phyloP scores from a whole-genome alignment of 2,888 invertebrate genomes.

The Brenthis hecate region DNA sequence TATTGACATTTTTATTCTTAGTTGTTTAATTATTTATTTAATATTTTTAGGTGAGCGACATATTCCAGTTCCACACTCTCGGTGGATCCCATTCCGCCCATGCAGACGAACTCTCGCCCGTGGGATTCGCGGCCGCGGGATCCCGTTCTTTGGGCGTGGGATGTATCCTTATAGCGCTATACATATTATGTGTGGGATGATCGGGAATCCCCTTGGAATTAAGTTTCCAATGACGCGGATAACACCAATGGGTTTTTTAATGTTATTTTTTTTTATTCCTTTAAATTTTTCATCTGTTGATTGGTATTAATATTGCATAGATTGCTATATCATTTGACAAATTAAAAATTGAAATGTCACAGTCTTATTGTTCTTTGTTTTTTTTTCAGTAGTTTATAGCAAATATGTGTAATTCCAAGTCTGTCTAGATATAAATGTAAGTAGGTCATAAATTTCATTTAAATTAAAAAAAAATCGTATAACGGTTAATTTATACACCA shows the following conservation, averaged over 20 bases:
- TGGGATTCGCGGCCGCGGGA: constrained; percentile 57
- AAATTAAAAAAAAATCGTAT: constrained; percentile 31
- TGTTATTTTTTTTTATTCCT: too few relatives aligned
- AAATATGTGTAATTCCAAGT: constrained; percentile 30
- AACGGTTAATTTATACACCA: constrained; percentile 40
- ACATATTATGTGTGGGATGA: constrained; percentile 47
- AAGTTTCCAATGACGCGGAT: constrained; percentile 26
- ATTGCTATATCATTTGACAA: background rate
- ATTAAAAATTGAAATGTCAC: constrained; percentile 1
- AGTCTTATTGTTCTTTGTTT: background rate
- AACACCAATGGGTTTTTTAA: constrained; percentile 19
- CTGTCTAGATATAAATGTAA: constrained; percentile 33
- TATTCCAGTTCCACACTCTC: constrained; percentile 87
- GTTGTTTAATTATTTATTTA: background rate
- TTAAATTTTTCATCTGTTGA: constrained; percentile 5
- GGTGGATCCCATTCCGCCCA: constrained; percentile 80
- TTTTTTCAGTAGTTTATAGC: constrained; percentile 3
- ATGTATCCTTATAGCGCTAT: constrained; percentile 51
- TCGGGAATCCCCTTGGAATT: constrained; percentile 42
- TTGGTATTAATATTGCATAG: background rate
- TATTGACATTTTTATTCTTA: too few relatives aligned
- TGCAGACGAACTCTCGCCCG: constrained; percentile 71
- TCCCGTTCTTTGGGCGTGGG: constrained; percentile 44
- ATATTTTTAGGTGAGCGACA: constrained; percentile 84
- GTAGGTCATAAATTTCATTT: constrained; percentile 24